Conservation (phyloP, 1,140 invertebrate genomes). For the Drosophila sturtevanti region DNA sequence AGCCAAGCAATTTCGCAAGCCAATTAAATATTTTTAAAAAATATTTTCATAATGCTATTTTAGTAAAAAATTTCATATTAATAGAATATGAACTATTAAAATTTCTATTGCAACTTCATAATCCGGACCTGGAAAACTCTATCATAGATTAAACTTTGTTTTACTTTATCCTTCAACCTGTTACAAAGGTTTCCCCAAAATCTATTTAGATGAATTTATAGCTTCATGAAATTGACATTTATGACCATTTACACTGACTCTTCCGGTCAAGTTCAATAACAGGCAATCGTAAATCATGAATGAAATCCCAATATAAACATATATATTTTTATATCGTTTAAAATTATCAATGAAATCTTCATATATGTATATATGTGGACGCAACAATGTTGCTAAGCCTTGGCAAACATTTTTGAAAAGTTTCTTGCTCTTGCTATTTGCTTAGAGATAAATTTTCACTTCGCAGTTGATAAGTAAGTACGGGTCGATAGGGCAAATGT, state of each 20-base stretch:
- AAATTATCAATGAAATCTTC: constrained; percentile 34
- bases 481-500: constrained; percentile 65
- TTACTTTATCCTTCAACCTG: constrained; percentile 45
- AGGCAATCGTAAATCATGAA: constrained; percentile 61
- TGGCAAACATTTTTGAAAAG: constrained; percentile 66
- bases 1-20: no score
- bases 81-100: no score
- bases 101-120: no score
- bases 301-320: constrained; percentile 42
- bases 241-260: constrained; percentile 53
- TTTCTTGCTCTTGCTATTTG: constrained; percentile 61
- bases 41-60: no score
- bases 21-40: no score
- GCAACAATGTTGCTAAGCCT: constrained; percentile 78
- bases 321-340: constrained; percentile 34
- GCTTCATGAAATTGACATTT: constrained; percentile 33
- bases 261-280: constrained; percentile 37
- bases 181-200: constrained; percentile 11
- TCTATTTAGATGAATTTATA: constrained; percentile 40
- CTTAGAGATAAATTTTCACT: constrained; percentile 63
- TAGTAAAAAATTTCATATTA: no score
- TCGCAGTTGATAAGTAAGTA: constrained; percentile 48
- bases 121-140: not conserved
- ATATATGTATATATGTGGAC: constrained; percentile 43
- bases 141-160: not conserved